phyloP scores from a whole-genome alignment of 2,113 vertebrate species.

The Aphelocoma coerulescens region DNA sequence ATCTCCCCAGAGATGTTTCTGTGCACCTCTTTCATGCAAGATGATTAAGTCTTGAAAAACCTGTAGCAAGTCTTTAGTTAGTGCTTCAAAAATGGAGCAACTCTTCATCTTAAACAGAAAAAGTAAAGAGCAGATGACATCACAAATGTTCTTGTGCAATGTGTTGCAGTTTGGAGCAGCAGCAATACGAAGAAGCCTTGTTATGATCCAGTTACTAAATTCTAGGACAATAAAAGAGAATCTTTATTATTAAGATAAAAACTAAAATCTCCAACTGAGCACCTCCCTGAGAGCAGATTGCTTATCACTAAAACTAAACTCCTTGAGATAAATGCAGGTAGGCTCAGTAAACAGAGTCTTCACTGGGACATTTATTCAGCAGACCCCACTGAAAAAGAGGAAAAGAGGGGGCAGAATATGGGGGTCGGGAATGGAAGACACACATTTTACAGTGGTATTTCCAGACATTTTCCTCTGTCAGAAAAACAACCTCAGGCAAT shows the following conservation, averaged over 20 bases:
- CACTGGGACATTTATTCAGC: background rate
- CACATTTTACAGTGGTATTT: background rate
- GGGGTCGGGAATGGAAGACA: background rate
- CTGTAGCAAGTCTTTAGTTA: conserved; percentile 80
- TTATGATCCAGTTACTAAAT: conserved; percentile 93
- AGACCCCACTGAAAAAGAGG: background rate
- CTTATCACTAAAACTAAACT: background rate
- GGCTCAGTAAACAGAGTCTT: background rate
- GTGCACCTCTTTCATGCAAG: conserved; percentile 65
- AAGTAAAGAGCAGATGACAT: conserved; percentile 86
- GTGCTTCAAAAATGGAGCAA: conserved; percentile 79
- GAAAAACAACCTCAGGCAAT: background rate
- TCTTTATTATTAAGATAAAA: background rate
- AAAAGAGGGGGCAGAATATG: background rate
- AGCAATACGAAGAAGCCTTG: conserved; percentile 86
- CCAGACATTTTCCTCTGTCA: background rate
- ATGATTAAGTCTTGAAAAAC: conserved; percentile 82
- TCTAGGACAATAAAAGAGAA: conserved; percentile 71
- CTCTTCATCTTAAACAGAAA: conserved; percentile 86
- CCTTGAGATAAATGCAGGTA: background rate
- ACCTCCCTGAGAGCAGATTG: background rate
- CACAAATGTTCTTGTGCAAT: conserved; percentile 82
- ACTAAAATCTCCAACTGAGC: background rate
- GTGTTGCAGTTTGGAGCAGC: conserved; percentile 83
- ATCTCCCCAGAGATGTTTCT: background rate